Conservation (phyloP, 2,888 invertebrate species). For the Sericinus montela region DNA sequence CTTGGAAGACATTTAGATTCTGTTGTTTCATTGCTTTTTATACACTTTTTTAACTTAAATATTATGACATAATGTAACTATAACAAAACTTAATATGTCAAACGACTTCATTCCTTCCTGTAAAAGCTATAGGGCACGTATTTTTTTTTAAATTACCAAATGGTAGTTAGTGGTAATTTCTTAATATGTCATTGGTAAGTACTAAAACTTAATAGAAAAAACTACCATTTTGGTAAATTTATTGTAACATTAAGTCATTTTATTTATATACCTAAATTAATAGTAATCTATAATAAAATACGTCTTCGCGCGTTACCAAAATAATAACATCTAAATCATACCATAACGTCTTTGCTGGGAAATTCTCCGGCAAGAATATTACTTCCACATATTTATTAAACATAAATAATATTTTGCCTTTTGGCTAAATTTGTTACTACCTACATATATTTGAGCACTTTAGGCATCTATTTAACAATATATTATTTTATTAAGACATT, state of each 20-base stretch:
- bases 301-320: constrained; percentile 22
- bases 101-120: constrained; percentile 28
- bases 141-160: neutral
- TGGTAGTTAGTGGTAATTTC: neutral
- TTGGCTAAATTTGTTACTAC: neutral
- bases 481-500: neutral
- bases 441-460: constrained; percentile 10
- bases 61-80: constrained; percentile 39
- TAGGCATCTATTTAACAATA: neutral
- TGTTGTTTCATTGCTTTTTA: constrained; percentile 38
- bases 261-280: too few species aligned
- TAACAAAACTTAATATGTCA: constrained; percentile 36
- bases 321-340: constrained; percentile 5
- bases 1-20: constrained; percentile 63
- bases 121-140: constrained; percentile 24
- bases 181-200: neutral
- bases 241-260: too few species aligned
- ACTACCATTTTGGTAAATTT: neutral
- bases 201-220: neutral
- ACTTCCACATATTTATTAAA: neutral
- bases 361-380: constrained; percentile 15
- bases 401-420: constrained; percentile 1
- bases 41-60: constrained; percentile 24
- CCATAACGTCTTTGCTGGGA: constrained; percentile 16
- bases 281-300: neutral